Evolutionary conservation across 2,113 vertebrate genomes (phyloP).

Genomic region (Prunella himalayana): DNA sequence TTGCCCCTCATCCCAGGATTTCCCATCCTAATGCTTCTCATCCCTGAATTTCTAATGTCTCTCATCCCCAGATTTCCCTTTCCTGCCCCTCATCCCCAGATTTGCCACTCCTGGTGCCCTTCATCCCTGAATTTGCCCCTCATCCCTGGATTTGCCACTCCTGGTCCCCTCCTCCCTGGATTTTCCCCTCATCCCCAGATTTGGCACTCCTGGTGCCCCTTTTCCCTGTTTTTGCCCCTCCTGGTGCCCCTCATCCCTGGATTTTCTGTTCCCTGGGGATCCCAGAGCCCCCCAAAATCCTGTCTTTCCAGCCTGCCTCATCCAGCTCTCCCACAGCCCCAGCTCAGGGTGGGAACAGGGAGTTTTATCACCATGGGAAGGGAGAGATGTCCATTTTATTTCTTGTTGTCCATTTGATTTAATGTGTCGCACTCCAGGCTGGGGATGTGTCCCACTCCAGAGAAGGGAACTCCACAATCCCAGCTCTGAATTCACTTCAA

Average conservation of each 20-base stretch:
- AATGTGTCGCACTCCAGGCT: background rate
- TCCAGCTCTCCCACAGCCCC: background rate
- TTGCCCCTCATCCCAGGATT: background rate
- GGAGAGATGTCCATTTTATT: fast-evolving
- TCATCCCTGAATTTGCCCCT: background rate
- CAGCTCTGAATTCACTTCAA: background rate
- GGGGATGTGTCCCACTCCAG: background rate
- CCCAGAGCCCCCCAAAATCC: background rate
- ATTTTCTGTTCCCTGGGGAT: background rate
- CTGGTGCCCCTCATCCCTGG: too few species aligned
- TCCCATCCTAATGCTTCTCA: background rate
- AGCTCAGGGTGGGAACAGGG: background rate
- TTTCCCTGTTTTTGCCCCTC: too few species aligned
- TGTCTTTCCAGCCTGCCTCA: fast-evolving
- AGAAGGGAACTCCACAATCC: too few species aligned
- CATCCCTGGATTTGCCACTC: background rate
- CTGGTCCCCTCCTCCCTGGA: too few species aligned
- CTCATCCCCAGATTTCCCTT: too few species aligned
- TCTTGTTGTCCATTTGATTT: background rate
- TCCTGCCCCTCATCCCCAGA: too few species aligned
- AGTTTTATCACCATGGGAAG: background rate
- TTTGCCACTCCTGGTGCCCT: background rate
- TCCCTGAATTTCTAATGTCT: fast-evolving
- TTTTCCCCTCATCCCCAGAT: too few species aligned
- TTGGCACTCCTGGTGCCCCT: too few species aligned